phyloP scores from a whole-genome alignment of 2,888 invertebrate species.

The Cheilosia impressa region DNA sequence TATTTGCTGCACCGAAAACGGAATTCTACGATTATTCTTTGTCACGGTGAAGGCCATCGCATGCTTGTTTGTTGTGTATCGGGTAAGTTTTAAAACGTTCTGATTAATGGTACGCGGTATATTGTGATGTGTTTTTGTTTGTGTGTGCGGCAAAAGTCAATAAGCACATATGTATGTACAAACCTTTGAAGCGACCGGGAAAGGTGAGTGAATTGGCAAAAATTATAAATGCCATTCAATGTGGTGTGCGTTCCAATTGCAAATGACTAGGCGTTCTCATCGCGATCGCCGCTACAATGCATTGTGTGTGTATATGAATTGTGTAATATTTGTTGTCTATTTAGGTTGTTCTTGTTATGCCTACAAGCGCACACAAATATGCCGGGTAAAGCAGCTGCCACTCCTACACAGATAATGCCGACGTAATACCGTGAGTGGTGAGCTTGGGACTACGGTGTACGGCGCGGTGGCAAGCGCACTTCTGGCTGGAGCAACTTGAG shows the following conservation, averaged over 20 bases:
- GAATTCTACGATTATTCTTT: conserved; percentile 1
- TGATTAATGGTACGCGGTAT: neutral
- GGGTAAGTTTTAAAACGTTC: conserved; percentile 3
- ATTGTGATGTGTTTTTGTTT: neutral
- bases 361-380: neutral
- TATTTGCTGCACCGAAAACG: conserved; percentile 6
- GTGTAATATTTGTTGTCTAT: conserved; percentile 64
- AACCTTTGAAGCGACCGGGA: conserved; percentile 10
- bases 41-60: conserved; percentile 57
- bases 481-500: neutral
- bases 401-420: conserved; percentile 30
- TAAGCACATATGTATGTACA: neutral
- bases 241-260: no score
- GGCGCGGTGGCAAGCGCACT: neutral
- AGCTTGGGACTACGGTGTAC: no score
- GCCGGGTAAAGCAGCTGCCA: neutral
- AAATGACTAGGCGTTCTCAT: neutral
- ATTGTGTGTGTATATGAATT: conserved; percentile 13
- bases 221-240: neutral
- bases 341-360: conserved; percentile 30
- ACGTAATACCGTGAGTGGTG: neutral
- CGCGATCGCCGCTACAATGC: no score
- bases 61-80: conserved; percentile 19
- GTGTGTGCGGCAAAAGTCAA: neutral
- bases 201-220: conserved; percentile 61